Evolutionary conservation across 2,888 invertebrate species (phyloP), one percentile per base, ranked within the genome.

Genomic region (Apantesis nais): DNA sequence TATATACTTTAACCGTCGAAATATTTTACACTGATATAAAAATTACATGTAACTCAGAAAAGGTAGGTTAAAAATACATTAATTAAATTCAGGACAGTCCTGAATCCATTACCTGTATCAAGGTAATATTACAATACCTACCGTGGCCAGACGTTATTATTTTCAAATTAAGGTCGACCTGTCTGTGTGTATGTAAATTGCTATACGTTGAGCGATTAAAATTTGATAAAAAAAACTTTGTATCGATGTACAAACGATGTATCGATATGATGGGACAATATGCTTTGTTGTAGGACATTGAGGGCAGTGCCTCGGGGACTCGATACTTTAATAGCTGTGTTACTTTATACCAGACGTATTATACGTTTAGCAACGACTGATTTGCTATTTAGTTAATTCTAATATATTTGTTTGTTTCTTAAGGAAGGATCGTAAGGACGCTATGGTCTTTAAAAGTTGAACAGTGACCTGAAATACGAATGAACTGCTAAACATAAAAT

Each of bases 131-230:
- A 58, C 11, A 58, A 89, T 88, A 89, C 80, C 82, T 80, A 83
- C 79, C 65, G 60, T 74, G 79, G 79, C 85, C 91, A 92, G 93
- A 92, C 91, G 86, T 91, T 90, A 93, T 93, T 94, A 94, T 93
- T 92, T 93, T 92, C 90, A 86, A 89, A 94, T 93, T 93, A 93
- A 93, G 93, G 91, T 85, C 90, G 87, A 81, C 83, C 88, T 85
- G 86, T 87, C 87, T 89, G 93, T 89, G 87, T 88, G 88, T 85
- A 88, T 86, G 87, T 85, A 88, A 88, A 90, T 88, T 86, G 84
- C 84, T 84, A 86, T 86, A 75, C 84, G 78, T 77, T 74, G 79
- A 79, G 77, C 85, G 86, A 90, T 88, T 87, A 88, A 88, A 87
- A 86, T 79, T 80, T 85, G 82, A 85, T 86, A 86, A 86, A 89